These are phyloP conservation scores for Aporrectodea caliginosa DNA, from an alignment of 1,140 invertebrate genomes.

Conservation along the genomic window DNA sequence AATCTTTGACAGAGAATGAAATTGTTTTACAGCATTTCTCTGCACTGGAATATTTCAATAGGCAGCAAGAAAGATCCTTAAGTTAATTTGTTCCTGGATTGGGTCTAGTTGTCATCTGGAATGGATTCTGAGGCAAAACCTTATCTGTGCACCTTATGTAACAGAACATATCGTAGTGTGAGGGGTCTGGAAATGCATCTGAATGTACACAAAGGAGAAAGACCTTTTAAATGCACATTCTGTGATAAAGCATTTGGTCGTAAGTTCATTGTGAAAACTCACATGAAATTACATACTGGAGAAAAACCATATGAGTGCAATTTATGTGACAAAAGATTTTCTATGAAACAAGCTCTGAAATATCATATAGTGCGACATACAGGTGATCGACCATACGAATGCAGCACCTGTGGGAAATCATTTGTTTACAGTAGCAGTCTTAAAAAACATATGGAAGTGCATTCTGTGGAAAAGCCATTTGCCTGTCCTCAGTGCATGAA, in stretches of 20 bases:
- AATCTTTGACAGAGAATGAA: no score
- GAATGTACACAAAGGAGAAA: not conserved
- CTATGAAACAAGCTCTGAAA: not conserved
- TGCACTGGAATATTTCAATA: no score
- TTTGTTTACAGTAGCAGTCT: not conserved
- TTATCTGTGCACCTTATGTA: no score
- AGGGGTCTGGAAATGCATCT: no score
- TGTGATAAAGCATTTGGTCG: not conserved
- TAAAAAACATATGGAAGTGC: not conserved
- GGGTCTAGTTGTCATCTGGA: no score
- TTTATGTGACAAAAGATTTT: not conserved
- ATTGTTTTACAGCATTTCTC: no score
- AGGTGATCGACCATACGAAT: not conserved
- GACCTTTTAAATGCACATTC: not conserved
- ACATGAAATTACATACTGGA: not conserved
- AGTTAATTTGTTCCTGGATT: no score
- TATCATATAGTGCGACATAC: not conserved
- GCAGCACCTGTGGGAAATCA: not conserved
- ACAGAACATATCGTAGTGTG: no score
- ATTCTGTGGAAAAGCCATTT: not conserved
- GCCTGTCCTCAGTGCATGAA: not conserved
- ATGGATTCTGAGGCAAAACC: no score
- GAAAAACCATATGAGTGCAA: not conserved
- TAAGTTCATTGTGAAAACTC: not conserved
- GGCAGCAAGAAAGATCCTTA: no score